Conservation (phyloP, 2,113 vertebrate genomes). For the Diadophis punctatus region DNA sequence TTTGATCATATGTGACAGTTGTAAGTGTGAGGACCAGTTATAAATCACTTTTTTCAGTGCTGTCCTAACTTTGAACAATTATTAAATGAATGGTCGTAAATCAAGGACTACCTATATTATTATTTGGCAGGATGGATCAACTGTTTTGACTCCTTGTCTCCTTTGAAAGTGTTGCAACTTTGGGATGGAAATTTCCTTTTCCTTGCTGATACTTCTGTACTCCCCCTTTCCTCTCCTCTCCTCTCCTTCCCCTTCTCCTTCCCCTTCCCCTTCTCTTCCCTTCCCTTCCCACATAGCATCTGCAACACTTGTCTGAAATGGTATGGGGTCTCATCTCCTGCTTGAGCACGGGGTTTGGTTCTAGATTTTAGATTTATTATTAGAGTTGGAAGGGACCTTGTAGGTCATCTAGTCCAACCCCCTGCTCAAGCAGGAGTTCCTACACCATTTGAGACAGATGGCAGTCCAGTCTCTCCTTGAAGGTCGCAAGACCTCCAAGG, state of each 20-base stretch:
- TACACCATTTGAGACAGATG: too few species aligned
- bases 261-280: too few species aligned
- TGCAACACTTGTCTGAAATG: not conserved
- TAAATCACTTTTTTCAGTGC: not conserved
- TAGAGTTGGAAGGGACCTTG: too few species aligned
- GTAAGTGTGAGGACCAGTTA: not conserved
- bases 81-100: not conserved
- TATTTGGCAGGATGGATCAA: not conserved
- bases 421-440: too few species aligned
- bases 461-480: too few species aligned
- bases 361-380: too few species aligned
- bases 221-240: not conserved
- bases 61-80: not conserved
- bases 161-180: not conserved
- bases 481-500: not conserved
- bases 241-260: too few species aligned
- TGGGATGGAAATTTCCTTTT: not conserved
- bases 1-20: not conserved
- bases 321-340: not conserved
- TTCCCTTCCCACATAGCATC: not conserved
- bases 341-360: not conserved
- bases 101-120: not conserved
- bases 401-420: too few species aligned
- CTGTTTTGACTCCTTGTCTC: not conserved
- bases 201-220: not conserved